Conservation (phyloP, 64 coral and sea anemone species). For the Pachyseris speciosa region DNA sequence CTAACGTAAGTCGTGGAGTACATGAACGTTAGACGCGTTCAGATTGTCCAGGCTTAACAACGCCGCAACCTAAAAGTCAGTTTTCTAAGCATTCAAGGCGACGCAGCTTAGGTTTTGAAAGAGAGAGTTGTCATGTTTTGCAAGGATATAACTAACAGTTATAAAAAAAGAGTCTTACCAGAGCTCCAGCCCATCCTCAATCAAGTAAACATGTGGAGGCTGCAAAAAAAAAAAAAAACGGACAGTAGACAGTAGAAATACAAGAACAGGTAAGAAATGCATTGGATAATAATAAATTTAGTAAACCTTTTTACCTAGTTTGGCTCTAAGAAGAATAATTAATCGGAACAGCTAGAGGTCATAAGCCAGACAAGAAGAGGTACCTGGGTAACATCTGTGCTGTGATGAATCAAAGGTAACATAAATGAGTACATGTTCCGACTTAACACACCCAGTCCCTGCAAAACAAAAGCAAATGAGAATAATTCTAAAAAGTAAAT, state of each 20-base stretch:
- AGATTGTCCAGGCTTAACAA: too few relatives aligned
- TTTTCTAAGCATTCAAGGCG: too few relatives aligned
- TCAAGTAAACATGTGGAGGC: conserved; percentile 83
- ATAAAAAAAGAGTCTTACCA: conserved; percentile 14
- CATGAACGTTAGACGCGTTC: too few relatives aligned
- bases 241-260: neutral
- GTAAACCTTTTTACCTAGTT: too few relatives aligned
- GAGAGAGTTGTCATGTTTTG: too few relatives aligned
- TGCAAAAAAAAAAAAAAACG: conserved; percentile 13
- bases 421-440: conserved; percentile 83
- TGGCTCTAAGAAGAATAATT: too few relatives aligned
- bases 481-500: too few relatives aligned
- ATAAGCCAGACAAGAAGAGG: neutral
- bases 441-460: conserved; percentile 80
- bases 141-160: neutral
- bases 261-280: too few relatives aligned
- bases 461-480: neutral
- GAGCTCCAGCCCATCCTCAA: conserved; percentile 44
- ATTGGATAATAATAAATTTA: too few relatives aligned
- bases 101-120: neutral
- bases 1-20: too few relatives aligned
- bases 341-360: neutral
- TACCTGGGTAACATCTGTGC: conserved; percentile 90
- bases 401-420: conserved; percentile 85
- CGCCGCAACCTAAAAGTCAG: too few relatives aligned